phyloP scores from a whole-genome alignment of 2,113 vertebrate genomes.

The Hyla sarda region DNA sequence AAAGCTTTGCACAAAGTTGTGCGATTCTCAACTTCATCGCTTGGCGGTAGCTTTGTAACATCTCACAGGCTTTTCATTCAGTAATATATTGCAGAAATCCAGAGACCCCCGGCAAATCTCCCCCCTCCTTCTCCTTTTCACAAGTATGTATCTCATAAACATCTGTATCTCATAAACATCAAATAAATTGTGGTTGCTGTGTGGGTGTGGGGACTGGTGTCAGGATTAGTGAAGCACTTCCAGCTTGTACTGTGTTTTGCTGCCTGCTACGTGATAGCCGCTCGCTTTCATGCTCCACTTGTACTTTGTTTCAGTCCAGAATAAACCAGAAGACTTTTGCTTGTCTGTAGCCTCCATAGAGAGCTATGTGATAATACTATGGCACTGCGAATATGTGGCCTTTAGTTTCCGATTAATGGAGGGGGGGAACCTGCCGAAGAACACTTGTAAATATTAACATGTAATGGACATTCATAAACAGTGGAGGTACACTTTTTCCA shows the following conservation, averaged over 20 bases:
- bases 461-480: background rate
- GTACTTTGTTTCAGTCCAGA: slow-evolving; percentile 30
- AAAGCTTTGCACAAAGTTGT: background rate
- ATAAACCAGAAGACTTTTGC: background rate
- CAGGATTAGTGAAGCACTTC: slow-evolving; percentile 45
- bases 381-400: background rate
- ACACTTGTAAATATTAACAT: slow-evolving; percentile 17
- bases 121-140: slow-evolving; percentile 43
- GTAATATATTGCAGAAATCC: slow-evolving; percentile 30
- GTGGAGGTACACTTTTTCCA: background rate
- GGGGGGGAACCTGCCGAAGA: background rate
- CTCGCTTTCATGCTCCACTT: background rate
- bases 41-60: background rate
- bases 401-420: background rate
- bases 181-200: slow-evolving; percentile 50
- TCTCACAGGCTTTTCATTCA: background rate
- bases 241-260: background rate
- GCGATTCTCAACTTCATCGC: background rate
- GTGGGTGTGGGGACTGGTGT: slow-evolving; percentile 48
- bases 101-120: background rate
- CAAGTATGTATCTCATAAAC: slow-evolving; percentile 53
- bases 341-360: background rate
- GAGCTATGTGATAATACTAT: background rate
- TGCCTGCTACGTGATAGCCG: background rate
- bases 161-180: slow-evolving; percentile 53